Evolutionary conservation across 2,888 invertebrate species (phyloP), one percentile per base, ranked within the genome.

Genomic region (Amiota mariae): DNA sequence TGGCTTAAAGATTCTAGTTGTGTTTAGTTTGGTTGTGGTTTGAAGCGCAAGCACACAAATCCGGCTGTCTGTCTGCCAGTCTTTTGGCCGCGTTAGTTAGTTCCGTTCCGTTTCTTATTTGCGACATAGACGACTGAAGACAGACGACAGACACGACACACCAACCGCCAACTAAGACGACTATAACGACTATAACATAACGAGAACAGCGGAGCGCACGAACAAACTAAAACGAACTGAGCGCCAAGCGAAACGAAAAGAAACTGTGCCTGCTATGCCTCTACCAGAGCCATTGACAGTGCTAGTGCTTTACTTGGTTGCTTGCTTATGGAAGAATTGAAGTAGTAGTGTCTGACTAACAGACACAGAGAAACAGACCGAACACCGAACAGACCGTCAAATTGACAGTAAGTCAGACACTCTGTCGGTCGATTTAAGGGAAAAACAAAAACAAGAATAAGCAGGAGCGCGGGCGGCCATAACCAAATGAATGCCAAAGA

Each of bases 141-240:
- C 24, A 24, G 24, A 24, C 80, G 36, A 36, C 80, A 68, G 24
- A 78, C 80, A 75, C 76, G 79, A 81, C 82, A 80, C 78, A 79
- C 80, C 72, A 79, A 80, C 79, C 76, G 79, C 81, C 82, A 80
- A 84, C 64, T 15, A 46, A 46, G 8, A 82, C 64, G 64, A 64
- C 66, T 59, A 11, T 49, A 75, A 82, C 64, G 64, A 64, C 66
- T 59, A 11, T 49, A 75, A 76, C 81, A 75, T 66, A 51, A 77
- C 81, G 75, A 76, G 81, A 59, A 77, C 81, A 76, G 76, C 80
- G 6, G 36, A 36, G 81, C 81, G 81, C 80, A 82, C 81, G 74
- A 82, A 81, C 79, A 76, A 78, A 82, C 83, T 82, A 84, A 36
- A 82, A 81, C 59, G 9, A 59, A 20, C 54, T 68, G 67, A 68